Conservation (phyloP, 2,888 invertebrate species). For the Yponomeuta plumbellus region DNA sequence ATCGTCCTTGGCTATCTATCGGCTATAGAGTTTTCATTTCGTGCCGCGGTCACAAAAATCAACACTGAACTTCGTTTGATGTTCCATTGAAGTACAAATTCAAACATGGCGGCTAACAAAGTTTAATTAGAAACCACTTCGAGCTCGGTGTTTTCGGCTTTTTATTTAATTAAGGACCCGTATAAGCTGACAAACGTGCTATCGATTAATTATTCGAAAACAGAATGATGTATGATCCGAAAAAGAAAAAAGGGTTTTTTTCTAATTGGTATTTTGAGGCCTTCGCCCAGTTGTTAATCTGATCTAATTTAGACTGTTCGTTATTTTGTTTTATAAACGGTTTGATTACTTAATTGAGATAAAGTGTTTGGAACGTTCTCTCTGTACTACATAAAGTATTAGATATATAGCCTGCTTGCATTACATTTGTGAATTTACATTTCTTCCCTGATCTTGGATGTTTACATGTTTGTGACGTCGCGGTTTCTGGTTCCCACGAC, state of each 20-base stretch:
- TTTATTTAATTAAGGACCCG: conserved; percentile 10
- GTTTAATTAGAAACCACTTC: conserved; percentile 1
- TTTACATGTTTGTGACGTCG: no score
- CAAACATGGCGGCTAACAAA: not conserved
- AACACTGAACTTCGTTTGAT: no score
- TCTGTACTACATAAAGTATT: no score
- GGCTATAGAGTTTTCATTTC: no score
- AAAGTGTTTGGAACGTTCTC: not conserved
- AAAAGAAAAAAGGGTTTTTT: not conserved
- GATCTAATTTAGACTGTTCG: not conserved
- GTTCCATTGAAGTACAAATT: no score
- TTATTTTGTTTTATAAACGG: not conserved
- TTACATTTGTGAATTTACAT: no score
- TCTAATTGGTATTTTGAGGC: not conserved
- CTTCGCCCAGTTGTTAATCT: not conserved
- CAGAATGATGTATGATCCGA: conserved; percentile 1
- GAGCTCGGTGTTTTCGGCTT: not conserved
- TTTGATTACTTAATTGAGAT: not conserved
- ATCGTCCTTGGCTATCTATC: no score
- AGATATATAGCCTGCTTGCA: no score
- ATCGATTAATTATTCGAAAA: conserved; percentile 8
- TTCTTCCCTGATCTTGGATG: no score
- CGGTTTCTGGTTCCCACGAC: no score
- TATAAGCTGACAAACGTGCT: not conserved
- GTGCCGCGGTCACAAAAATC: no score